Base-by-base conservation (phyloP, 2,113 vertebrate genomes). In the Xyliphius kryptos region DNA sequence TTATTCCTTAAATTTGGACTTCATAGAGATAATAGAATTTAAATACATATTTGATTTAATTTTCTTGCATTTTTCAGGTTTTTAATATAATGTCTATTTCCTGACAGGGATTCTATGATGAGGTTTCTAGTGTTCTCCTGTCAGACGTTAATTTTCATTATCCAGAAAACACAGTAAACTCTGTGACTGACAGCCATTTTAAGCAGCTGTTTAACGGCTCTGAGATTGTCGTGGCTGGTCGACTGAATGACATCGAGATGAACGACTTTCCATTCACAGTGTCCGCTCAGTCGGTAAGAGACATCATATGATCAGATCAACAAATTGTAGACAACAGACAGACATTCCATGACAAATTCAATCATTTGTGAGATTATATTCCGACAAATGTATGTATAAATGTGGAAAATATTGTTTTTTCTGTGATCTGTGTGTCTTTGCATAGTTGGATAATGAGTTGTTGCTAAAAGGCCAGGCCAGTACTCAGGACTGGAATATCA, bases 161-260 rank as follows among this genome's bases (percentile, higher is more conserved):
- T 69, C 88, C 88, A 1, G 80, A 81, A 58, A 89, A 86, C 3
- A 9, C 69, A 0, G 55, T 90, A 37, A 84, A 90, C 37, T 80
- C 70, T 0, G 55, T 95, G 75, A 95, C 92, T 0, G 81, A 78
- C 53, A 84, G 78, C 55, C 81, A 75, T 64, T 97, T 91, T 77
- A 82, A 49, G 37, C 76, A 92, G 49, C 57, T 90, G 69, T 97
- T 90, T 76, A 83, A 88, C 3, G 88, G 93, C 74, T 87, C 92
- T 0, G 92, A 97, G 87, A 87, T 97, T 13, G 79, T 92, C n/a
- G 92, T 95, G 2, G 85, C 92, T 0, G 93, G 93, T 50, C 89
- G 79, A 58, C 71, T 95, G 26, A 76, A 1, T 1, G 89, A 94
- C 67, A 75, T 85, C 7, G 50, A 80, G 0, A 17, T 85, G 12